Evolutionary conservation across 2,113 vertebrate species (phyloP).

Genomic region (Xiphias gladius): DNA sequence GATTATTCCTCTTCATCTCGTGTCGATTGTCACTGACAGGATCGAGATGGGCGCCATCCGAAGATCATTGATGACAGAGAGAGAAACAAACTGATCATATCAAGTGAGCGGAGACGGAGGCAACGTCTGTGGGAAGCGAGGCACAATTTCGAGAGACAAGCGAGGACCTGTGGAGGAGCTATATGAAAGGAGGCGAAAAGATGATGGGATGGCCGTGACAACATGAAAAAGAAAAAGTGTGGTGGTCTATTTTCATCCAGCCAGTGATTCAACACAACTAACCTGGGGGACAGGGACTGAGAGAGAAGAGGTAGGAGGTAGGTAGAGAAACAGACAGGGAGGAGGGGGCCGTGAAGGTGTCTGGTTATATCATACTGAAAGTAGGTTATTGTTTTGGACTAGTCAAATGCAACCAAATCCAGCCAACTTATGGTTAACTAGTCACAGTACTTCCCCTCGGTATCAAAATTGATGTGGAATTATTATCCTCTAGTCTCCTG

Average conservation of each 20-base stretch:
- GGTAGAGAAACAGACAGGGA: conserved; percentile 52
- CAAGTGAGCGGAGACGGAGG: conserved; percentile 54
- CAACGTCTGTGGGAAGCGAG: conserved; percentile 60
- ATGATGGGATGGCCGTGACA: conserved; percentile 82
- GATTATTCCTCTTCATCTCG: conserved; percentile 64
- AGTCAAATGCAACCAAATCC: conserved; percentile 44
- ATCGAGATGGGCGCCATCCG: conserved; percentile 58
- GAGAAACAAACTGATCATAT: conserved; percentile 40
- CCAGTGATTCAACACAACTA: conserved; percentile 81
- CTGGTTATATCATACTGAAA: conserved; percentile 77
- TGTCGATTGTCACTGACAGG: conserved; percentile 56
- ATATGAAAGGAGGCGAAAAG: conserved; percentile 51
- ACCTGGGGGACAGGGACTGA: conserved; percentile 78
- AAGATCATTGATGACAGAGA: conserved; percentile 28
- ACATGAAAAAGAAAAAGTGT: conserved; percentile 88
- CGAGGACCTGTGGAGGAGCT: conserved; percentile 79
- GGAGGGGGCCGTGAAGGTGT: conserved; percentile 64
- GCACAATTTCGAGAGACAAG: conserved; percentile 58
- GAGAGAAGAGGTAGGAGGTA: conserved; percentile 81
- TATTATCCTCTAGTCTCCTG: conserved; percentile 48
- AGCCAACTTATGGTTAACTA: conserved; percentile 51
- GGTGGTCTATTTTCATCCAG: conserved; percentile 78
- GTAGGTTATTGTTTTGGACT: conserved; percentile 77
- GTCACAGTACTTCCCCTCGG: conserved; percentile 15
- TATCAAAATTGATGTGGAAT: conserved; percentile 43